These are phyloP conservation scores for Amblyopsis hoosieri DNA, from an alignment of 2,797 vertebrate genomes.

Conservation along the genomic window DNA sequence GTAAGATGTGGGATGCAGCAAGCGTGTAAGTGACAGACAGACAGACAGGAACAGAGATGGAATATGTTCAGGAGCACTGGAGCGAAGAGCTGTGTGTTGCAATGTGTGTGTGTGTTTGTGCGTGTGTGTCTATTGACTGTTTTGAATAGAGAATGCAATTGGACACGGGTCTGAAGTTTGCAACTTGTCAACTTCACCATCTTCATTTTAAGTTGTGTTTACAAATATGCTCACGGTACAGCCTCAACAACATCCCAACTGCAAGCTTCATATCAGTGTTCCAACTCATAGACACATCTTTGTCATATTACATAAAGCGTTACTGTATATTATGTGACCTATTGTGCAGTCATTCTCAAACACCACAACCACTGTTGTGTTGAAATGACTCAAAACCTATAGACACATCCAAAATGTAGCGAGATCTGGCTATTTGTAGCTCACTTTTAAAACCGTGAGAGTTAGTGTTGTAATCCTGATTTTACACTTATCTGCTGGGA, in stretches of 20 bases:
- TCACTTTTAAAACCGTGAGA: background rate
- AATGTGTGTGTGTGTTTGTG: conserved; percentile 1
- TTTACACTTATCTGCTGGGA: no score
- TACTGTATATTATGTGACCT: conserved; percentile 53
- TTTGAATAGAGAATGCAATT: conserved; percentile 8
- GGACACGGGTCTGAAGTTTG: conserved; percentile 48
- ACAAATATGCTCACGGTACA: conserved; percentile 62
- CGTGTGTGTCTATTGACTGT: background rate
- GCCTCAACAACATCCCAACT: conserved; percentile 45
- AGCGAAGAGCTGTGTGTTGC: background rate
- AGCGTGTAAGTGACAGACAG: background rate
- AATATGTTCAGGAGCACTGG: no score
- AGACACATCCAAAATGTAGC: background rate
- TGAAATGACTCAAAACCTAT: no score
- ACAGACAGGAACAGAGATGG: background rate
- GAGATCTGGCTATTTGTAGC: conserved; percentile 9
- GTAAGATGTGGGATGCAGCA: background rate
- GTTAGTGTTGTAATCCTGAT: no score
- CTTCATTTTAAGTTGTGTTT: conserved; percentile 61
- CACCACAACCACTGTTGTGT: background rate
- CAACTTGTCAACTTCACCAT: conserved; percentile 50
- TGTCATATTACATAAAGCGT: conserved; percentile 60
- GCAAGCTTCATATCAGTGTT: conserved; percentile 51
- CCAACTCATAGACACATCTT: conserved; percentile 57
- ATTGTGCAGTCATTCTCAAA: conserved; percentile 47